These are phyloP conservation scores for Brachionichthys hirsutus DNA, from an alignment of 2,113 vertebrate species.

Conservation along the genomic window DNA sequence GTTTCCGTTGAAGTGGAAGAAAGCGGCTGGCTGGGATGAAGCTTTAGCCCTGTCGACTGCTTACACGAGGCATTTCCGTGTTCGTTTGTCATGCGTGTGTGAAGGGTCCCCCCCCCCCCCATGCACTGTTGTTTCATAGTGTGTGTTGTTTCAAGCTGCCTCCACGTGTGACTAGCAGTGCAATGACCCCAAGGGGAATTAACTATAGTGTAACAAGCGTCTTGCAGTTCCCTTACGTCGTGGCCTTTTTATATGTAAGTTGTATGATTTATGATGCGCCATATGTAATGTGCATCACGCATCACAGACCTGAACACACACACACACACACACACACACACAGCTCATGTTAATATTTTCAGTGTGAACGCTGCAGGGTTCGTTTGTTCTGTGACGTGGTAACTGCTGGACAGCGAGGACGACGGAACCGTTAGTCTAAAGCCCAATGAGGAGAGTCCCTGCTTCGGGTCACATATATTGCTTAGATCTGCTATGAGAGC, in stretches of 20 bases:
- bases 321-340: too few relatives aligned
- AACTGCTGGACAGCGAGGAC: constrained; percentile 3
- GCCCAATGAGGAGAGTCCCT: constrained; percentile 21
- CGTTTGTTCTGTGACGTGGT: not conserved
- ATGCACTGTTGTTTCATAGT: constrained; percentile 53
- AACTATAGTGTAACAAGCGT: constrained; percentile 2
- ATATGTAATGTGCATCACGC: too few relatives aligned
- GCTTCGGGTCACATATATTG: constrained; percentile 45
- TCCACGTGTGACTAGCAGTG: constrained; percentile 37
- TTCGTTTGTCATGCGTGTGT: constrained; percentile 58
- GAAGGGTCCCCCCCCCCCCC: constrained; percentile 22
- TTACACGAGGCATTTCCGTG: constrained; percentile 66
- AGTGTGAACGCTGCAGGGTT: too few relatives aligned
- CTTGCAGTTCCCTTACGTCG: constrained; percentile 1
- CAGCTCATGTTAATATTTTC: too few relatives aligned
- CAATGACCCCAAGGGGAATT: constrained; percentile 16
- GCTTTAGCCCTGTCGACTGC: constrained; percentile 46
- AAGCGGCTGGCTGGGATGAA: constrained; percentile 29
- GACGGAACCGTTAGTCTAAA: constrained; percentile 24
- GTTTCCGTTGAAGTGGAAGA: constrained; percentile 48
- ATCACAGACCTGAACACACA: too few relatives aligned
- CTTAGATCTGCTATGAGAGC: constrained; percentile 69
- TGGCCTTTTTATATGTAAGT: not conserved
- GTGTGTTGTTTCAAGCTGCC: constrained; percentile 54
- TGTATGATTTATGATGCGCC: too few relatives aligned